These are phyloP conservation scores for Pelodiscus sinensis DNA, from an alignment of 2,113 vertebrate genomes.

Conservation along the genomic window DNA sequence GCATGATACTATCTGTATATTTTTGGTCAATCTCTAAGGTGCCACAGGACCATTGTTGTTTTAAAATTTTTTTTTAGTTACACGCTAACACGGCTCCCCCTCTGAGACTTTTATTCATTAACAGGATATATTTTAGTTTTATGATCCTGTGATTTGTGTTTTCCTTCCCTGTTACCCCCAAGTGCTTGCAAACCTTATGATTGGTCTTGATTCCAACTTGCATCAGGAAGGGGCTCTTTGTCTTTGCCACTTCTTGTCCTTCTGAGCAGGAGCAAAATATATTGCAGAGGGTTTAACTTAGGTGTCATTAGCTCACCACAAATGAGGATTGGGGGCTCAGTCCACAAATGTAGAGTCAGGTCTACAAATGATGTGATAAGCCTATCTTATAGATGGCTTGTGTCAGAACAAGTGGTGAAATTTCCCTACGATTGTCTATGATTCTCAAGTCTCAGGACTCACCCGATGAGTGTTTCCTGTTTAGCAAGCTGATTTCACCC, in stretches of 20 bases:
- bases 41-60: no score
- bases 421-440: slow-evolving; percentile 11
- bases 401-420: slow-evolving; percentile 13
- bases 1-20: no score
- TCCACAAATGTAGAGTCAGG: neutral
- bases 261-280: neutral
- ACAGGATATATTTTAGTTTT: neutral
- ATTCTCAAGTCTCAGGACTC: slow-evolving; percentile 32
- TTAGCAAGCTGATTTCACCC: neutral
- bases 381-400: neutral
- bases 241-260: neutral
- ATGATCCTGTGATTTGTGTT: neutral
- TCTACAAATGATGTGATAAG: neutral
- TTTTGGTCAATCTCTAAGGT: no score
- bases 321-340: neutral
- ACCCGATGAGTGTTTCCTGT: slow-evolving; percentile 34
- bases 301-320: slow-evolving; percentile 16
- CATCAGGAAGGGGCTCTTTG: neutral
- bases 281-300: neutral
- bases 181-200: neutral
- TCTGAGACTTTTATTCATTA: neutral
- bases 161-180: neutral
- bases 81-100: no score
- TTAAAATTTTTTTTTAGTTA: no score
- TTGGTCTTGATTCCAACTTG: neutral